Evolutionary conservation across 2,113 vertebrate genomes (phyloP).

Genomic region (Atlantisia rogersi): DNA sequence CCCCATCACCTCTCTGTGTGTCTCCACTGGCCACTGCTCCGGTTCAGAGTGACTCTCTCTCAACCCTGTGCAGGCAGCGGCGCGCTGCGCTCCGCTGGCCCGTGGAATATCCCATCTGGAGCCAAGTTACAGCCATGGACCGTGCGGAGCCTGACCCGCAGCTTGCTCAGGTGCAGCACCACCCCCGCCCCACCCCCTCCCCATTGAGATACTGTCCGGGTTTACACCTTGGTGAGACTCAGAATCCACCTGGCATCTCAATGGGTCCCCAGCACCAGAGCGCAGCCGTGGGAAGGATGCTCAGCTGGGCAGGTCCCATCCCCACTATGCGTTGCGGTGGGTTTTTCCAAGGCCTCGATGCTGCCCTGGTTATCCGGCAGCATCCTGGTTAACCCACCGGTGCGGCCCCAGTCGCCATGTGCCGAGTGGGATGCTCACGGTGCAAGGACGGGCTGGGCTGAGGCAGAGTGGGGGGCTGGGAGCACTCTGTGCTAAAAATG

Average conservation of each 20-base stretch:
- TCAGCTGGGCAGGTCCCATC: background rate
- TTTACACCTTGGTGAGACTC: background rate
- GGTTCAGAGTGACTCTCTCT: background rate
- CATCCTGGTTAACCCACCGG: too few species aligned
- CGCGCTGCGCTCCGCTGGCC: background rate
- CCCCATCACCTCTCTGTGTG: too few species aligned
- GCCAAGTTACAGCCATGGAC: background rate
- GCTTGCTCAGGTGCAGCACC: background rate
- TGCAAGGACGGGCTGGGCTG: accelerated
- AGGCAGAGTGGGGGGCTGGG: background rate
- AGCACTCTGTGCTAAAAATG: background rate
- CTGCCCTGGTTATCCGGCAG: background rate
- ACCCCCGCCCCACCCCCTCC: too few species aligned
- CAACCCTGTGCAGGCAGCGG: background rate
- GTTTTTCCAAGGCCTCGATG: background rate
- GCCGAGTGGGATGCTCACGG: background rate
- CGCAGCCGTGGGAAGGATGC: background rate
- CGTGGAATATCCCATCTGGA: background rate
- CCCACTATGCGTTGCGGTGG: accelerated
- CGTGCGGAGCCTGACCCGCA: accelerated
- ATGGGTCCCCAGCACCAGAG: background rate
- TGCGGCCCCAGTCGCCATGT: accelerated
- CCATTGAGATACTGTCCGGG: accelerated
- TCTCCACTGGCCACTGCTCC: accelerated
- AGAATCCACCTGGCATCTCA: background rate